A percentile compares a stretch with the other conserved stretches of the same genome.
Evolutionary conservation across 2,797 vertebrate genomes (phyloP).

Genomic region (Scleropages formosus): DNA sequence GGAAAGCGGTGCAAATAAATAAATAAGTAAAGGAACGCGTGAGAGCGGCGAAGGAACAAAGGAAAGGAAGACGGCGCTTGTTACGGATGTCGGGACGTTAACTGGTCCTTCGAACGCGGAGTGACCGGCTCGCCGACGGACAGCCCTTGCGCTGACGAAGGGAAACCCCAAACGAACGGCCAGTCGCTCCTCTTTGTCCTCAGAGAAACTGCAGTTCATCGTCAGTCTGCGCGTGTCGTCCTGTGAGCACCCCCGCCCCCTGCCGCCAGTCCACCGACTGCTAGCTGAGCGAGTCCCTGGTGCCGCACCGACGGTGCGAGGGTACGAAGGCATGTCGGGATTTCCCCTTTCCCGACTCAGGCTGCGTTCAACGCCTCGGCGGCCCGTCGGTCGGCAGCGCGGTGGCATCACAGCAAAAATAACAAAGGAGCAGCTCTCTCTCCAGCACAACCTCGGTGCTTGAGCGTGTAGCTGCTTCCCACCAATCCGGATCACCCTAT

Average conservation of each 20-base stretch:
- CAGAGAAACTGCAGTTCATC: slow-evolving; percentile 18
- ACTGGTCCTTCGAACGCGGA: slow-evolving; percentile 1
- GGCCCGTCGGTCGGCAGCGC: not conserved
- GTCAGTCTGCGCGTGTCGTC: slow-evolving; percentile 2
- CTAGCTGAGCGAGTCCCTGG: not conserved
- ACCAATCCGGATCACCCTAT: not conserved
- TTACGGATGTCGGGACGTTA: not conserved
- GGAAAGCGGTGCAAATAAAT: not conserved
- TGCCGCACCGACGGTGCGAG: no score
- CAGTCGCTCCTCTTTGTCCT: slow-evolving; percentile 23
- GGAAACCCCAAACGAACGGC: slow-evolving; percentile 7
- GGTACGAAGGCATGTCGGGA: no score
- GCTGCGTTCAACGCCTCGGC: not conserved
- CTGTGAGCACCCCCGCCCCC: not conserved
- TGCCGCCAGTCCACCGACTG: not conserved
- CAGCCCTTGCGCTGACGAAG: slow-evolving; percentile 8
- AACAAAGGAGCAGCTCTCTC: slow-evolving; percentile 2
- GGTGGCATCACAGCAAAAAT: not conserved
- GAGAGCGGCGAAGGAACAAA: not conserved
- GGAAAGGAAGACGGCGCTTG: not conserved
- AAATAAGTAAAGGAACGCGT: not conserved
- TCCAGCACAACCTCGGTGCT: not conserved
- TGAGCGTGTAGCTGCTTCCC: not conserved
- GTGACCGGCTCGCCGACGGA: not conserved
- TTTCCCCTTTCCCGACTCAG: not conserved